These are phyloP conservation scores for Drosophila leontia DNA, from an alignment of 1,140 invertebrate species.

Conservation along the genomic window DNA sequence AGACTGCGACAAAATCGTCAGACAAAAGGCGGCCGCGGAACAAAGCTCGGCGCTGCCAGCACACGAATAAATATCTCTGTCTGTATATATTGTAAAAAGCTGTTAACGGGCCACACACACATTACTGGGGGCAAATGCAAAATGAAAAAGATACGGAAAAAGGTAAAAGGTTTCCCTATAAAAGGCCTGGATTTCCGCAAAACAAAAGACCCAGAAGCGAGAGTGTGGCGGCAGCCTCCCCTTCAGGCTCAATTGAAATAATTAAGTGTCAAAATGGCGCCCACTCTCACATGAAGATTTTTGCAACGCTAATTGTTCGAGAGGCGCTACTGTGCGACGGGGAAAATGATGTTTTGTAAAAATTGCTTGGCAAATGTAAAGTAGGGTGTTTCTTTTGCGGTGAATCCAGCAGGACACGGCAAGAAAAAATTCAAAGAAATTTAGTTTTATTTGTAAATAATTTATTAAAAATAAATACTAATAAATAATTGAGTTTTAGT, in stretches of 20 bases:
- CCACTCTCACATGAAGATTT: conserved; percentile 30
- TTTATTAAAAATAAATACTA: neutral
- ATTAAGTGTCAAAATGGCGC: conserved; percentile 75
- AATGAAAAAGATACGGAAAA: conserved; percentile 23
- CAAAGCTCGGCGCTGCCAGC: conserved; percentile 27
- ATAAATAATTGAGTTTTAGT: neutral
- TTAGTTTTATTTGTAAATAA: neutral
- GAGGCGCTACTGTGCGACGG: too few species aligned
- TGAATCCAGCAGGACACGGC: neutral
- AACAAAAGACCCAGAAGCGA: conserved; percentile 52
- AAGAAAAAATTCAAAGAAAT: neutral
- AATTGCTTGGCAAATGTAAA: conserved; percentile 65
- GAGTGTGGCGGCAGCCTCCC: conserved; percentile 14
- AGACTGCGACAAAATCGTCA: conserved; percentile 77
- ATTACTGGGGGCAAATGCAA: conserved; percentile 8
- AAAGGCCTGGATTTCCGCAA: conserved; percentile 35
- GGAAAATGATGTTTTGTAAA: conserved; percentile 67
- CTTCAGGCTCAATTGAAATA: conserved; percentile 72
- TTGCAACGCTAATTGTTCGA: too few species aligned
- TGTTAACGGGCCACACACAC: conserved; percentile 56
- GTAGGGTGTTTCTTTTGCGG: conserved; percentile 7
- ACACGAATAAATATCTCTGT: conserved; percentile 31
- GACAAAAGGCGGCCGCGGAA: conserved; percentile 63
- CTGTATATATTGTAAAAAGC: conserved; percentile 49
- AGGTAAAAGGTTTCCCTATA: conserved; percentile 33